Evolutionary conservation across 35 echinoderm and acorn worm genomes (phyloP), one percentile per base, ranked within the genome.

Genomic region (Holothuria glaberrima): DNA sequence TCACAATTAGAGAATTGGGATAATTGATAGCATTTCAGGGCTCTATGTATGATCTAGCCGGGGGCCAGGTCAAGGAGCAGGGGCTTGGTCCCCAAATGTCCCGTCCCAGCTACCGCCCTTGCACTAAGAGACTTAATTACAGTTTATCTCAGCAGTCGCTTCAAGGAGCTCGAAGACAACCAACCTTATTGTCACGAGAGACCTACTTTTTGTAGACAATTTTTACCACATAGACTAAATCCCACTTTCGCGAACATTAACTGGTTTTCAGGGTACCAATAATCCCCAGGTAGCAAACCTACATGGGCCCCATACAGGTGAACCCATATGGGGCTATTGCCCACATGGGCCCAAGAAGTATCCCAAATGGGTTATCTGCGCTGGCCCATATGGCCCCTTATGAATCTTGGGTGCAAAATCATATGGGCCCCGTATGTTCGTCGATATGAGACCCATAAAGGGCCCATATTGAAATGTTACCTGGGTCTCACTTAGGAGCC

Each of bases 161-260:
- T 65, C 61, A 65, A 65, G 4, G 20, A 6, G 17, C 4, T n/a
- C n/a, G n/a, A n/a, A n/a, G n/a, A n/a, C n/a, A n/a, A n/a, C n/a
- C n/a, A n/a, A n/a, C n/a, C n/a, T 65, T 3, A 6, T 46, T 46
- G 44, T 28, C 61, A 65, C 61, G 61, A 65, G 17, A 65, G 61
- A 16, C 27, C 61, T 65, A 28, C 61, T 65, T 16, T 6, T 65
- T 65, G 61, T 65, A 6, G 61, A 65, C 61, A 65, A 21, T 65
- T 65, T 65, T 65, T 28, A 16, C 61, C 61, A 65, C 61, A n/a
- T n/a, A 65, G 61, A 65, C 61, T 65, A 65, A 65, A 65, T 65
- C 61, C 20, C 61, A 65, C 20, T n/a, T n/a, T n/a, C n/a, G n/a
- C n/a, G n/a, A n/a, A n/a, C n/a, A n/a, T n/a, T n/a, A n/a, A n/a